Conservation (phyloP, 2,797 vertebrate genomes). For the Xyrichtys novacula region DNA sequence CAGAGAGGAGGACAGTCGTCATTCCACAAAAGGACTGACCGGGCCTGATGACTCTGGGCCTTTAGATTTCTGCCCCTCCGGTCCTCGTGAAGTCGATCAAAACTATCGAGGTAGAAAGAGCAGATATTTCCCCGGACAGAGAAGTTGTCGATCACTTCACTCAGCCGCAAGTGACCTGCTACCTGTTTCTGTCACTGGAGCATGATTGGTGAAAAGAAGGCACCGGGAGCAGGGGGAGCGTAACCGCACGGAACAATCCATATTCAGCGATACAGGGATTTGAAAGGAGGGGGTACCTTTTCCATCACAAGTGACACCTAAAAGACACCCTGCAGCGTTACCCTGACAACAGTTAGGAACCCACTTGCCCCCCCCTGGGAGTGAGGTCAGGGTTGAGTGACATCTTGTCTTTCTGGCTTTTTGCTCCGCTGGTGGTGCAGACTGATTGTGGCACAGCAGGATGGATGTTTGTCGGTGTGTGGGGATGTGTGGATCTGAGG, state of each 20-base stretch:
- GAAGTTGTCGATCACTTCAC: conserved; percentile 47
- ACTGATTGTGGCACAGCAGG: conserved; percentile 55
- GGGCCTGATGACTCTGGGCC: conserved; percentile 2
- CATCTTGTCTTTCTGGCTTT: conserved; percentile 65
- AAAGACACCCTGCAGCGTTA: conserved; percentile 75
- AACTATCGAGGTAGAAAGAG: conserved; percentile 43
- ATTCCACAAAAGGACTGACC: conserved; percentile 1
- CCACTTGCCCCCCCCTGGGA: conserved; percentile 38
- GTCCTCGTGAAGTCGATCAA: conserved; percentile 23
- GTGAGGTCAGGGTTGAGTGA: conserved; percentile 76
- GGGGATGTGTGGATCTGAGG: not conserved
- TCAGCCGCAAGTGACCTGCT: conserved; percentile 19
- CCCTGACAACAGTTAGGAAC: conserved; percentile 74
- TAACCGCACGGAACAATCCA: conserved; percentile 71
- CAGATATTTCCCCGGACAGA: conserved; percentile 31
- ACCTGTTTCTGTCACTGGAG: conserved; percentile 64
- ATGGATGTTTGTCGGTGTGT: conserved; percentile 11
- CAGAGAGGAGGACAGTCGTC: conserved; percentile 38
- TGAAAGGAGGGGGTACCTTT: conserved; percentile 40
- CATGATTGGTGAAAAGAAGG: conserved; percentile 57
- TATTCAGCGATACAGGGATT: conserved; percentile 70
- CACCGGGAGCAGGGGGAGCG: conserved; percentile 46
- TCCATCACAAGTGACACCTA: conserved; percentile 77
- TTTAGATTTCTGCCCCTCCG: conserved; percentile 1
- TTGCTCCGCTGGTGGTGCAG: conserved; percentile 70